Evolutionary conservation across 2,797 vertebrate genomes (phyloP).

Genomic region (Cheirogaleus major): DNA sequence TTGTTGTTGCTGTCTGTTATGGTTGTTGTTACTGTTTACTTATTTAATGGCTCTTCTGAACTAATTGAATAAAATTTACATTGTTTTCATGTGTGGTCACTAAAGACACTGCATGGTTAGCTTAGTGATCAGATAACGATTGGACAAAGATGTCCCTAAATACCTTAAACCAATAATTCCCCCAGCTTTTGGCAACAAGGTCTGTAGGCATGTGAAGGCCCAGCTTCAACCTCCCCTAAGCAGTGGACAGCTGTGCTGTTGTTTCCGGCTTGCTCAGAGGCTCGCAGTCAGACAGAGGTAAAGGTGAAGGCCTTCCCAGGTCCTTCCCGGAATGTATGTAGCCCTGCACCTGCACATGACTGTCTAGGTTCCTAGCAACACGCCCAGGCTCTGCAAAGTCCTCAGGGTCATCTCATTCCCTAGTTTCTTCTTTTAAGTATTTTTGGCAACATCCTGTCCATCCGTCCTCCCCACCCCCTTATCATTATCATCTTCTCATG

Average conservation of each 20-base stretch:
- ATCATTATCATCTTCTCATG: background rate
- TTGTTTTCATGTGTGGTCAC: background rate
- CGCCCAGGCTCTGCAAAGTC: background rate
- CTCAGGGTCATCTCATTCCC: background rate
- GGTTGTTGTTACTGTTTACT: background rate
- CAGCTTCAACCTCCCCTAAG: rapidly evolving
- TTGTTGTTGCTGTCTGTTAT: background rate
- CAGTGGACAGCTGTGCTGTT: background rate
- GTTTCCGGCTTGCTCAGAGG: background rate
- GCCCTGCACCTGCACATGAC: too few relatives aligned
- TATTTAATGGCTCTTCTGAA: background rate
- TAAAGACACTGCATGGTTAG: background rate
- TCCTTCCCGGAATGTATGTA: background rate
- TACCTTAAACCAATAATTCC: background rate
- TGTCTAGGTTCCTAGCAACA: background rate
- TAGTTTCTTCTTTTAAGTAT: background rate
- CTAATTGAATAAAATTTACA: background rate
- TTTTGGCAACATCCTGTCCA: background rate
- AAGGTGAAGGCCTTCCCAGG: rapidly evolving
- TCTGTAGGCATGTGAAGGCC: rapidly evolving
- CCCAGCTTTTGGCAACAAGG: background rate
- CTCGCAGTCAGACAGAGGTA: background rate
- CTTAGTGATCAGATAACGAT: background rate
- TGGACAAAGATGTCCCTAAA: background rate
- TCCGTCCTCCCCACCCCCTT: too few relatives aligned